These are phyloP conservation scores for Etheostoma perlongum DNA, from an alignment of 2,797 vertebrate genomes.

Conservation along the genomic window DNA sequence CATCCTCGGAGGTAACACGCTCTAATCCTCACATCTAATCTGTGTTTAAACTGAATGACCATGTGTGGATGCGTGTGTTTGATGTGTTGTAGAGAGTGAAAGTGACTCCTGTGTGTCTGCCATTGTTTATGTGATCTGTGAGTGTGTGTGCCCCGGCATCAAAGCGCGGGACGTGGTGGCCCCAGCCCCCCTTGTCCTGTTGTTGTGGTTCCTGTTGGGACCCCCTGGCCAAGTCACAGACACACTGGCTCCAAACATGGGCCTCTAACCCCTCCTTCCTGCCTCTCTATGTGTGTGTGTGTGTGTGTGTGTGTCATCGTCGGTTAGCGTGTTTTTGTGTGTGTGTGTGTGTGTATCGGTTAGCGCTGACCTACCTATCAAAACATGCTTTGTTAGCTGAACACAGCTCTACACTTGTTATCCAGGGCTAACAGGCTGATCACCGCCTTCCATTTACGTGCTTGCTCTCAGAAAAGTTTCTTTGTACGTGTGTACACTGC, in stretches of 20 bases:
- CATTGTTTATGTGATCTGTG: constrained; percentile 44
- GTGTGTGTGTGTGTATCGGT: constrained; percentile 49
- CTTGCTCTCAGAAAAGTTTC: constrained; percentile 50
- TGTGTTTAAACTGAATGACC: constrained; percentile 21
- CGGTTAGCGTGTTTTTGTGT: constrained; percentile 27
- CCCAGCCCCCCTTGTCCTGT: constrained; percentile 57
- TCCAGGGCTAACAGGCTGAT: constrained; percentile 72
- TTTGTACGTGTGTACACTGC: constrained; percentile 48
- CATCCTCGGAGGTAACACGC: constrained; percentile 32
- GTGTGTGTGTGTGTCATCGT: constrained; percentile 1
- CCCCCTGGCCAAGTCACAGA: constrained; percentile 80
- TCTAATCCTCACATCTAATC: constrained; percentile 50
- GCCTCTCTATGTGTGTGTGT: constrained; percentile 41
- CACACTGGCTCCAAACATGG: constrained; percentile 81
- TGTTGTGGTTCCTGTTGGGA: constrained; percentile 79
- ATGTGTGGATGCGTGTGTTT: constrained; percentile 27
- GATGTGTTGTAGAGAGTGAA: constrained; percentile 30
- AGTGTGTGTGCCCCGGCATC: constrained; percentile 61
- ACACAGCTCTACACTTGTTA: constrained; percentile 67
- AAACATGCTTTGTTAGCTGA: constrained; percentile 80
- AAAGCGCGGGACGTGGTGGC: constrained; percentile 68
- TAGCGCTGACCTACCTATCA: constrained; percentile 77
- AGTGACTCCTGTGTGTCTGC: constrained; percentile 60
- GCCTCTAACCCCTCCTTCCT: constrained; percentile 73
- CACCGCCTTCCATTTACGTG: constrained; percentile 57